Percentiles rank a stretch among this genome's conserved stretches.
Conservation (phyloP, 2,797 vertebrate species). For the Geotrypetes seraphini region DNA sequence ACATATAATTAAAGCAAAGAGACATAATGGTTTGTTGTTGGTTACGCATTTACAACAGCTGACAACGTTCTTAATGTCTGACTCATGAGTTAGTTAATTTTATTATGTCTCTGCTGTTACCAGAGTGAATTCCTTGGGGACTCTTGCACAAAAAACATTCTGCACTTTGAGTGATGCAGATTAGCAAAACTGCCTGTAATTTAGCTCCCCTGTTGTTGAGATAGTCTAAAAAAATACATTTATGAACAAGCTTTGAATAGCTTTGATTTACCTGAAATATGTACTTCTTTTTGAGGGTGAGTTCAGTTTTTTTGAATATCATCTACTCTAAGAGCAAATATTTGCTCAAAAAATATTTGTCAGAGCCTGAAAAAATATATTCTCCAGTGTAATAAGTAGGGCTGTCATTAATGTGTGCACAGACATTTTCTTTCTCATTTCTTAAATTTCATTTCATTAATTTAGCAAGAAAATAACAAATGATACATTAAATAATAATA, state of each 20-base stretch:
- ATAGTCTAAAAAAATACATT: conserved; percentile 36
- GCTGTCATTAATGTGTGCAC: too few species aligned
- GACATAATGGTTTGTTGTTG: conserved; percentile 49
- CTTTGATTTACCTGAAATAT: too few species aligned
- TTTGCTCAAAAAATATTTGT: too few species aligned
- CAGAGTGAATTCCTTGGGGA: conserved; percentile 36
- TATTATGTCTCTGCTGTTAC: conserved; percentile 32
- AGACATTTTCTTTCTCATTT: too few species aligned
- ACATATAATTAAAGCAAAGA: conserved; percentile 44
- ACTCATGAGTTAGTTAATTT: conserved; percentile 44
- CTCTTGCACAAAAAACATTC: conserved; percentile 23
- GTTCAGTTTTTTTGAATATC: too few species aligned
- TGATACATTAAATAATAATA: too few species aligned
- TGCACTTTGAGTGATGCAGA: conserved; percentile 22
- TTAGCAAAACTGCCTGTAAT: conserved; percentile 38
- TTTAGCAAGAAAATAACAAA: too few species aligned
- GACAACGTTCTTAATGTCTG: conserved; percentile 40
- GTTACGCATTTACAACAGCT: conserved; percentile 47
- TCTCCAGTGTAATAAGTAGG: too few species aligned
- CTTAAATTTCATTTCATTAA: too few species aligned
- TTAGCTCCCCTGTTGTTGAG: conserved; percentile 23
- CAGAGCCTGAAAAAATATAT: too few species aligned
- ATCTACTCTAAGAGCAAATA: too few species aligned
- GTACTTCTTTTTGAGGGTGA: too few species aligned
- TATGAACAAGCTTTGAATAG: conserved; percentile 31